Base-by-base conservation (phyloP, 2,113 vertebrate genomes). In the Nyctereutes procyonoides region DNA sequence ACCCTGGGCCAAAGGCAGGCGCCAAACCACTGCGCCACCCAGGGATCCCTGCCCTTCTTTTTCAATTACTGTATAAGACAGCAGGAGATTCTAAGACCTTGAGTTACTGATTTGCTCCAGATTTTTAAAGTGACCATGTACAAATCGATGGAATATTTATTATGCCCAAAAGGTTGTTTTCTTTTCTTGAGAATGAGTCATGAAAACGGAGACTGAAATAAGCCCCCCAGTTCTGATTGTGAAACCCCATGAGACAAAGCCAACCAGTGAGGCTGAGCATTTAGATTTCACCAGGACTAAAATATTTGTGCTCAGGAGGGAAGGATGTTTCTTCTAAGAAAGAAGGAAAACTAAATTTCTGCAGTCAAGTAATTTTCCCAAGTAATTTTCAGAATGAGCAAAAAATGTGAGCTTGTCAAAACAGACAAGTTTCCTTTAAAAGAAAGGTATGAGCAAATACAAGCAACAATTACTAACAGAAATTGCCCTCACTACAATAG, bases 391-490 rank as follows among this genome's bases (percentile, higher is more conserved):
- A 8, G 53, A 98, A 97, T 62, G 80, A 93, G 32, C 32, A 89
- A 94, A 95, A 95, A 90, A 76, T 15, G 69, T 67, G 63, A 97
- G 56, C 74, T 51, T 95, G 89, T 97, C 96, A 96, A 97, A 98
- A 97, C 74, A 97, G 80, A 56, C 86, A 95, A 74, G 56, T 83
- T 95, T 95, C 51, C 73, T 93, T 97, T 96, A 96, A 93, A 76
- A 96, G 79, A 95, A 90, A 97, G 77, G 81, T 73, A 24, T 86
- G 73, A 96, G 85, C 60, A 92, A 96, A 97, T 85, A 96, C 58
- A 88, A 88, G 8, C 17, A 85, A 67, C 48, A 97, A 93, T 95
- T 97, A 93, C 32, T 43, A 92, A 74, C 10, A 80, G 89, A 97
- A 96, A 97, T 55, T 71, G 90, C 51, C 32, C 67, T 67, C 69